Evolutionary conservation across 2,797 vertebrate species (phyloP).

Genomic region (Poeciliopsis presidionis): DNA sequence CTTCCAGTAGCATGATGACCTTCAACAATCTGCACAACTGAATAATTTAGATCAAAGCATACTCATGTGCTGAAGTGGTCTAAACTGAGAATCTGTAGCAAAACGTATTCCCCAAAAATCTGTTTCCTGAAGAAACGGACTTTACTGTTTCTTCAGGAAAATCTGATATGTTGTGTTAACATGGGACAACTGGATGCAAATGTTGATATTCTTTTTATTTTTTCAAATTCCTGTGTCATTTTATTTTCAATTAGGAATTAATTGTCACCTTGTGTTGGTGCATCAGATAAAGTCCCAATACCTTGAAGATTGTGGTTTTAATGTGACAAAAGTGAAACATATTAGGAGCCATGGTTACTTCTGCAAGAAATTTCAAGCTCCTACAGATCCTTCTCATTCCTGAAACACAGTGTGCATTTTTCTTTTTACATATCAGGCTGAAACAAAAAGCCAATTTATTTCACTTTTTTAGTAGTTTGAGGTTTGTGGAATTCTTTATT

Average conservation of each 20-base stretch:
- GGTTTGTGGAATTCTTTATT: not conserved
- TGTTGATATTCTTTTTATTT: not conserved
- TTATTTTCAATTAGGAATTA: not conserved
- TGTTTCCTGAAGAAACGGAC: too few species aligned
- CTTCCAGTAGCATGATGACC: not conserved
- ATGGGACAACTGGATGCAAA: not conserved
- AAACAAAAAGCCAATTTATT: not conserved
- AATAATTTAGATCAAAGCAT: not conserved
- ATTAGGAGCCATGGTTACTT: not conserved
- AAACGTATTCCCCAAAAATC: too few species aligned
- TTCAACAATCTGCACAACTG: not conserved
- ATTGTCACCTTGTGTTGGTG: not conserved
- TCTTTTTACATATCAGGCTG: not conserved
- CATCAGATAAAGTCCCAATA: not conserved
- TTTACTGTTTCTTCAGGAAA: not conserved
- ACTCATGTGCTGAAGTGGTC: not conserved
- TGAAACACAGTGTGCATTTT: not conserved
- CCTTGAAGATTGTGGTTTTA: not conserved
- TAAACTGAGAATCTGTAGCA: not conserved
- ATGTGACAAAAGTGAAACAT: not conserved
- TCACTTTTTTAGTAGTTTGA: not conserved
- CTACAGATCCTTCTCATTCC: constrained; percentile 5
- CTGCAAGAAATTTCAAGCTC: not conserved
- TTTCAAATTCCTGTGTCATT: not conserved
- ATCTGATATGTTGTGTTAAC: not conserved